Base-by-base conservation (phyloP, 2,888 invertebrate species). In the Eulithis testata region DNA sequence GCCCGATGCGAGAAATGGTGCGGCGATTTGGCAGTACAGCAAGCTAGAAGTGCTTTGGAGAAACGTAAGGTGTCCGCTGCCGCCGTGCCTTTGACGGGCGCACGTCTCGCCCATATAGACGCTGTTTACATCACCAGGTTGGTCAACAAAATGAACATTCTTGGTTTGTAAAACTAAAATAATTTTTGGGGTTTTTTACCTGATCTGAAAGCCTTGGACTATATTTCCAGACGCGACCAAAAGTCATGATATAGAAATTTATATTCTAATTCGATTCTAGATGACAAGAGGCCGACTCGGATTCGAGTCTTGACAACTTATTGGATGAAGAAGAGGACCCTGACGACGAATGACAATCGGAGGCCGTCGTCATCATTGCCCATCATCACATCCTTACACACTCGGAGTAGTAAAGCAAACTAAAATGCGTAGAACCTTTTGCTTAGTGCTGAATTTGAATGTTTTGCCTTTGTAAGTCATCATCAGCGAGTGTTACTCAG, bases 71-170 rank as follows among this genome's bases (percentile, higher is more conserved):
- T 81, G 31, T 70, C 88, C 3, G 76, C 86, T 1, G 79, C 85
- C 14, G 79, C 85, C 14, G 77, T 83, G 44, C 87, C 88, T 0
- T 76, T 88, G 40, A 73, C 84, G 45, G 85, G 84, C 57, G 79
- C 88, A 9, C 87, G 89, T 60, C 85, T 94, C 21, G 84, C 94
- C 11, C 94, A 93, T 76, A 90, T 94, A 56, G 95, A 95, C 77
- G 94, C 94, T 37, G 93, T 95, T 52, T 92, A 94, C 73, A 94
- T 95, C 79, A 90, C 94, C 82, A 95, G 95, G 94, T 95, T 73
- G 21, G 6, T 11, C 6, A 43, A 9, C 6, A 11, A 43, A 9
- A 8, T 43, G 4, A 11, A 43, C 12, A 0, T 47, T 47, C 12
- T n/a, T 47, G 11, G 1, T 6, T 4, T n/a, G 45, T 12, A 47